phyloP scores from a whole-genome alignment of 2,113 vertebrate genomes.

The Tetrao urogallus region DNA sequence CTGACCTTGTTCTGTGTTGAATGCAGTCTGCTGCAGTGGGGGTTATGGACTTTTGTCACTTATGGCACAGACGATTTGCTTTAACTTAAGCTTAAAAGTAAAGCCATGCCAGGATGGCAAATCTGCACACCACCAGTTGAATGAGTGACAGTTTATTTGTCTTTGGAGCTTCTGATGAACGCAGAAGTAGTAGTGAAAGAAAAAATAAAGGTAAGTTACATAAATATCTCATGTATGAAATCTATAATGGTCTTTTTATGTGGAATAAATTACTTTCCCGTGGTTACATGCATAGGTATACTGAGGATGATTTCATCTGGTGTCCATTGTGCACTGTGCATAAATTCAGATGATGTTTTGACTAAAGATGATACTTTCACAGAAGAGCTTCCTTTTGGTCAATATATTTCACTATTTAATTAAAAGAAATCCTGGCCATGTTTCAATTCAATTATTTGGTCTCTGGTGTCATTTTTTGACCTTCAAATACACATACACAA shows the following conservation, averaged over 20 bases:
- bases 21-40: background rate
- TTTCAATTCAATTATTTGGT: background rate
- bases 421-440: background rate
- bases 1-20: conserved; percentile 7
- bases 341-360: background rate
- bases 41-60: background rate
- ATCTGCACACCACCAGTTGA: background rate
- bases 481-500: background rate
- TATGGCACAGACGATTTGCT: background rate
- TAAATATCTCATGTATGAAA: conserved; percentile 9
- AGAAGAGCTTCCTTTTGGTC: background rate
- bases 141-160: conserved; percentile 31
- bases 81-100: conserved; percentile 15
- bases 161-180: conserved; percentile 43
- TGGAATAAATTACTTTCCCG: background rate
- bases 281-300: background rate
- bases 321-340: background rate
- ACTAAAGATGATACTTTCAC: background rate
- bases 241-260: conserved; percentile 16
- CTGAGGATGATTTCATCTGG: background rate
- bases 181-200: conserved; percentile 3
- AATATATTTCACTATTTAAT: background rate
- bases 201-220: conserved; percentile 4
- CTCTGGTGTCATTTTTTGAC: background rate
- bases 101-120: conserved; percentile 2